Conservation (phyloP, 2,888 invertebrate species). For the Elgonia sp. region DNA sequence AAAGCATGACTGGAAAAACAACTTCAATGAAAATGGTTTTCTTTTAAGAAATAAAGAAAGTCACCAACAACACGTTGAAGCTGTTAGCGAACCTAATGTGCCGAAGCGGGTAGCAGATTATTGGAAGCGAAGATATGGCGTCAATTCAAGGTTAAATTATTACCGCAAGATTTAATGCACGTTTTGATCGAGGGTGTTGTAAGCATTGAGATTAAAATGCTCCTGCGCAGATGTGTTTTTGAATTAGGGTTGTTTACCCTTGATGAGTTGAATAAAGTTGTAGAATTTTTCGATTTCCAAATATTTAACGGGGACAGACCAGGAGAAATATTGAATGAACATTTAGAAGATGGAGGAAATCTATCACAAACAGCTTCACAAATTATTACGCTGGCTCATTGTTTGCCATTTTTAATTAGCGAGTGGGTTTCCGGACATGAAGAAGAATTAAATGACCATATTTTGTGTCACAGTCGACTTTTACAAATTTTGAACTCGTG, state of each 20-base stretch:
- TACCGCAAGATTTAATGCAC: constrained; percentile 46
- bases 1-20: background rate
- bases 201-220: background rate
- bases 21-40: background rate
- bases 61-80: background rate
- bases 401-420: constrained; percentile 13
- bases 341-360: too few species aligned
- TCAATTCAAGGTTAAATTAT: constrained; percentile 28
- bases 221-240: background rate
- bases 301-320: constrained; percentile 75
- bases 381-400: too few species aligned
- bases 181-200: constrained; percentile 36
- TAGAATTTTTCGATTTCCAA: constrained; percentile 69
- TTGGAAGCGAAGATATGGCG: constrained; percentile 45
- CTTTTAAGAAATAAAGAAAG: background rate
- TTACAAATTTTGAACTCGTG: constrained; percentile 6
- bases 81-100: constrained; percentile 15
- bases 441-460: background rate
- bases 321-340: constrained; percentile 5
- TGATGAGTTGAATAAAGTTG: constrained; percentile 70
- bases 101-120: background rate
- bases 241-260: constrained; percentile 53
- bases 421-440: constrained; percentile 1
- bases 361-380: too few species aligned
- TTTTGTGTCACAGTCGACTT: constrained; percentile 5